Percentiles rank a stretch among this genome's conserved stretches.
Evolutionary conservation across 37 sponge, comb jelly and placozoan species (phyloP).

Genomic region (Spongilla lacustris): DNA sequence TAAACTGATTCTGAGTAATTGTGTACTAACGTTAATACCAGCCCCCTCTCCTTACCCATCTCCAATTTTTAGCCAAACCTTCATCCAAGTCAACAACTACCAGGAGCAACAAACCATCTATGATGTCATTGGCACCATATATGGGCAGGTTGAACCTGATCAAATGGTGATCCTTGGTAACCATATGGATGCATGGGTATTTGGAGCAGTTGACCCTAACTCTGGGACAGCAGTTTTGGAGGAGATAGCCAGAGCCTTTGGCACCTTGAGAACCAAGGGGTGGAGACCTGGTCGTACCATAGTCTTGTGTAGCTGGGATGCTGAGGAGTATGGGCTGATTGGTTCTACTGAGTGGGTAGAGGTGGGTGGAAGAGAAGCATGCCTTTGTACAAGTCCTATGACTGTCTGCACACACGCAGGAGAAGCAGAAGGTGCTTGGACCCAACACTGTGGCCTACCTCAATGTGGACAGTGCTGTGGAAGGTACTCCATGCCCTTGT

Average conservation of each 20-base stretch:
- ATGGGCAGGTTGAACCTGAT: slow-evolving; percentile 87
- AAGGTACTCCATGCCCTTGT: slow-evolving; percentile 13
- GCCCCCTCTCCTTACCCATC: too few relatives aligned
- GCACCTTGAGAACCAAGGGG: slow-evolving; percentile 35
- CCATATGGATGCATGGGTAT: slow-evolving; percentile 95
- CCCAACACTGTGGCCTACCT: slow-evolving; percentile 75
- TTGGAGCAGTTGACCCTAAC: slow-evolving; percentile 91
- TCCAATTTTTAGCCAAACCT: too few relatives aligned
- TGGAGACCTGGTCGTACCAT: slow-evolving; percentile 95
- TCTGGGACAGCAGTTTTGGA: slow-evolving; percentile 87
- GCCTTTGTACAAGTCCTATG: too few relatives aligned
- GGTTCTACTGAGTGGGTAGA: slow-evolving; percentile 94
- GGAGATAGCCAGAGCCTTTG: slow-evolving; percentile 70
- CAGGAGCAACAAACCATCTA: slow-evolving; percentile 49
- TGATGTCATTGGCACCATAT: slow-evolving; percentile 90
- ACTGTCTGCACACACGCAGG: slow-evolving; percentile 9
- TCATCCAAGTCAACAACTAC: slow-evolving; percentile 73
- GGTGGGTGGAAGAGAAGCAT: slow-evolving; percentile 30
- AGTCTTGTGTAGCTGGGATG: slow-evolving; percentile 93
- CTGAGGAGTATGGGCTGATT: slow-evolving; percentile 91
- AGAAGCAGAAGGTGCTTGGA: slow-evolving; percentile 45
- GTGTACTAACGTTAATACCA: too few relatives aligned
- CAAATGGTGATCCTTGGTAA: slow-evolving; percentile 83
- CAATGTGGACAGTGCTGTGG: slow-evolving; percentile 77
- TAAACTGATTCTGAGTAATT: too few relatives aligned